Evolutionary conservation across 2,888 invertebrate genomes (phyloP).

Genomic region (Phania funesta): DNA sequence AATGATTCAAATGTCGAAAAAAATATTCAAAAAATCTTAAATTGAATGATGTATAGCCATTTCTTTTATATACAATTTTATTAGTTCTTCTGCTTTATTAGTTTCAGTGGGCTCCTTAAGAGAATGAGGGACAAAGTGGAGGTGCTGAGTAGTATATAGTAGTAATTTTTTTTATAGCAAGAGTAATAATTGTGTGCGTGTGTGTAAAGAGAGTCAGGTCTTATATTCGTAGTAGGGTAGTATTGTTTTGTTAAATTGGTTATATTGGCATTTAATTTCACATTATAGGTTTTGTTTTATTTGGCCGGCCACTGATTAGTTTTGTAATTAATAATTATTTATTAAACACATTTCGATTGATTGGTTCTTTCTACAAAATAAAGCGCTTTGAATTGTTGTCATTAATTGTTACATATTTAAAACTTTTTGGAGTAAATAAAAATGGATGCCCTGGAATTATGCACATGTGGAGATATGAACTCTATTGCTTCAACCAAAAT

Average conservation of each 20-base stretch:
- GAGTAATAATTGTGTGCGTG: constrained; percentile 26
- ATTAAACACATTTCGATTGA: too few relatives aligned
- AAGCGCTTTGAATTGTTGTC: too few relatives aligned
- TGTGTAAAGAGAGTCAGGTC: constrained; percentile 32
- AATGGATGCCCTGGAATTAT: too few relatives aligned
- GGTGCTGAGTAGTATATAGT: constrained; percentile 23
- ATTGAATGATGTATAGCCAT: constrained; percentile 40
- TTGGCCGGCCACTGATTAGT: too few relatives aligned
- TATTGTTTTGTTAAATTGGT: constrained; percentile 25
- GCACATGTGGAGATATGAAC: too few relatives aligned
- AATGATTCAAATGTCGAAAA: constrained; percentile 11
- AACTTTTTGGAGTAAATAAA: too few relatives aligned
- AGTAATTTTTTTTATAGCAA: constrained; percentile 37
- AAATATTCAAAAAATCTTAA: constrained; percentile 9
- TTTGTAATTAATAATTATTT: too few relatives aligned
- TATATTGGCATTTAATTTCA: constrained; percentile 24
- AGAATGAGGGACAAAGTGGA: background rate
- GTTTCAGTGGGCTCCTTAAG: constrained; percentile 37
- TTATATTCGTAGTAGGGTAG: constrained; percentile 50
- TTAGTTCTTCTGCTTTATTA: constrained; percentile 42
- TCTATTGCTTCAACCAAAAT: too few relatives aligned
- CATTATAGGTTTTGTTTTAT: too few relatives aligned
- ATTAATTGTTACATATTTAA: too few relatives aligned
- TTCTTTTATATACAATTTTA: constrained; percentile 20
- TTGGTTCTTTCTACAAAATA: too few relatives aligned